phyloP scores from a whole-genome alignment of 2,888 invertebrate species.

The Andricus quercusramuli region DNA sequence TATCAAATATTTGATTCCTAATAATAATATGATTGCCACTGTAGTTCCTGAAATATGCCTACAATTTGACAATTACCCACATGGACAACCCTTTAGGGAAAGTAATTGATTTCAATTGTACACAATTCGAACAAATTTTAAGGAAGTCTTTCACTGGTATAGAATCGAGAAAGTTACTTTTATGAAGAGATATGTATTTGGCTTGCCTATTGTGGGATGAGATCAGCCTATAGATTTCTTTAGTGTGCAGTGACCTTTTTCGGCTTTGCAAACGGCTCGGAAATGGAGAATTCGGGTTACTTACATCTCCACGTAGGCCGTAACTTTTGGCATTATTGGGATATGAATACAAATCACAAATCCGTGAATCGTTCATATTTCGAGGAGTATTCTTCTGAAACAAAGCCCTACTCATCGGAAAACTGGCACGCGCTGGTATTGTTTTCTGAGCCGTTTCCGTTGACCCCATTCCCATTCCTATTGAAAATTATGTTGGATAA shows the following conservation, averaged over 20 bases:
- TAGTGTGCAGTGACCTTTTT: conserved; percentile 29
- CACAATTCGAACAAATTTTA: neutral
- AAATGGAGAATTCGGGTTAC: neutral
- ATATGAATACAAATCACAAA: conserved; percentile 18
- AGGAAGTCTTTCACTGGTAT: neutral
- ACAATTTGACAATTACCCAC: too few species aligned
- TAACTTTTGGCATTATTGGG: neutral
- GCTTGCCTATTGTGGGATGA: neutral
- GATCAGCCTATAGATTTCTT: neutral
- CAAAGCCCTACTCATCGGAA: conserved; percentile 39
- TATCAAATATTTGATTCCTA: too few species aligned
- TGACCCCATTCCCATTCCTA: conserved; percentile 52
- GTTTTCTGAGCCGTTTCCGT: conserved; percentile 52
- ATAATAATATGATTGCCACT: too few species aligned
- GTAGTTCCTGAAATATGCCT: too few species aligned
- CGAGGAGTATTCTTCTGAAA: conserved; percentile 15
- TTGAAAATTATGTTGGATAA: conserved; percentile 49
- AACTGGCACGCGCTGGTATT: conserved; percentile 46
- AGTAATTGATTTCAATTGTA: neutral
- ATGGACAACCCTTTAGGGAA: neutral
- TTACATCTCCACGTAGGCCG: conserved; percentile 19
- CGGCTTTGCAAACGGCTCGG: neutral
- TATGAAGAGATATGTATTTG: neutral
- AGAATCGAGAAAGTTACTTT: neutral
- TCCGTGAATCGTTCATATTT: conserved; percentile 23